These are phyloP conservation scores for Caenorhabditis wallacei DNA, from an alignment of 2,888 invertebrate genomes.

Conservation along the genomic window DNA sequence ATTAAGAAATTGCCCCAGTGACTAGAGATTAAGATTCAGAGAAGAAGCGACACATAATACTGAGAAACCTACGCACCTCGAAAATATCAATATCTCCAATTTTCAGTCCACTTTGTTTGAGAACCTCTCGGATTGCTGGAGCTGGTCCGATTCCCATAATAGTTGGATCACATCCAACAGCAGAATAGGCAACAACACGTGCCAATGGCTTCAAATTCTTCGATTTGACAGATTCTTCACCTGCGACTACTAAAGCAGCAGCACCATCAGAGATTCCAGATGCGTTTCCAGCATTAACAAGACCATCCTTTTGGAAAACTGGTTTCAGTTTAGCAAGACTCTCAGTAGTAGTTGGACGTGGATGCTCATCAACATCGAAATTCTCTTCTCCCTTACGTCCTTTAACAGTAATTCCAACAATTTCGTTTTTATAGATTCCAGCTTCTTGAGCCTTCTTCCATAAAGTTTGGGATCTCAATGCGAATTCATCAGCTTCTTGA, in stretches of 20 bases:
- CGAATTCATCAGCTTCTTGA: slow-evolving; percentile 92
- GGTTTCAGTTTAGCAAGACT: slow-evolving; percentile 90
- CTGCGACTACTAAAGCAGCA: slow-evolving; percentile 92
- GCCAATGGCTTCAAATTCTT: slow-evolving; percentile 92
- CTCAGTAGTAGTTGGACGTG: slow-evolving; percentile 91
- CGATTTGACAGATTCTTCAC: slow-evolving; percentile 91
- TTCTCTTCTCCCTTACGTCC: slow-evolving; percentile 88
- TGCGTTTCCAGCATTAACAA: slow-evolving; percentile 82
- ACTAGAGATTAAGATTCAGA: too few relatives aligned
- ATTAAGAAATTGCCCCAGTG: neutral
- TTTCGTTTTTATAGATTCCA: slow-evolving; percentile 93
- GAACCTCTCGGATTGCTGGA: slow-evolving; percentile 92
- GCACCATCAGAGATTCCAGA: slow-evolving; percentile 97
- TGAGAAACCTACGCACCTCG: slow-evolving; percentile 74
- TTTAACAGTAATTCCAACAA: slow-evolving; percentile 91
- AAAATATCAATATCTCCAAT: slow-evolving; percentile 93
- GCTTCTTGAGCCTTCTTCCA: slow-evolving; percentile 92
- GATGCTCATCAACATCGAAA: slow-evolving; percentile 93
- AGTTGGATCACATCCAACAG: slow-evolving; percentile 93
- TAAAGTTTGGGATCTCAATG: slow-evolving; percentile 90
- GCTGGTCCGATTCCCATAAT: slow-evolving; percentile 94
- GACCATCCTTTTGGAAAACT: slow-evolving; percentile 82
- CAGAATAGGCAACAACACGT: slow-evolving; percentile 92
- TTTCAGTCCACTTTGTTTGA: slow-evolving; percentile 89
- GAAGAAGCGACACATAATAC: too few relatives aligned